Evolutionary conservation across 2,113 vertebrate genomes (phyloP).

Genomic region (Piprites chloris): DNA sequence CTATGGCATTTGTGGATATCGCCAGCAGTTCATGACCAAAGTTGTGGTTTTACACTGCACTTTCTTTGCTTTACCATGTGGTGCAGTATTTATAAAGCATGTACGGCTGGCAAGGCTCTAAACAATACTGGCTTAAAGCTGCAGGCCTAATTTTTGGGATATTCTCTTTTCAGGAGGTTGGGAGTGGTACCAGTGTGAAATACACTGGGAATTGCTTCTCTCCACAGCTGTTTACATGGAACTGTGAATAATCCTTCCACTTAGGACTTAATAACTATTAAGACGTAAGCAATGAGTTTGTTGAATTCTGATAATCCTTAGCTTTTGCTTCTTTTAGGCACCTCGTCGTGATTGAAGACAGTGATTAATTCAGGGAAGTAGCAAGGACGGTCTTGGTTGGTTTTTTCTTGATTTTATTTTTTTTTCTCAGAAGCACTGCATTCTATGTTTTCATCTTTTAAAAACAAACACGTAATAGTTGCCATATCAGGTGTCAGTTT

Average conservation of each 20-base stretch:
- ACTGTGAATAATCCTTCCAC: background rate
- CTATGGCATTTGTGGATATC: background rate
- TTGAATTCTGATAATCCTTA: background rate
- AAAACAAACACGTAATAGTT: background rate
- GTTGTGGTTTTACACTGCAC: background rate
- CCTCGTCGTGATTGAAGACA: background rate
- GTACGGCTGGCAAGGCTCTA: background rate
- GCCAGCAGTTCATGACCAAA: background rate
- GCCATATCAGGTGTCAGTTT: background rate
- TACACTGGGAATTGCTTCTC: background rate
- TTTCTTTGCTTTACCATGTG: background rate
- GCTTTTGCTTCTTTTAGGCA: background rate
- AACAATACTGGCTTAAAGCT: background rate
- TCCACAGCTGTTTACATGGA: background rate
- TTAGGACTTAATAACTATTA: background rate
- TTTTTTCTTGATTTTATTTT: background rate
- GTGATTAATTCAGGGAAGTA: background rate
- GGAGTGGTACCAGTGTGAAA: background rate
- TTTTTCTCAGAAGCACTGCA: background rate
- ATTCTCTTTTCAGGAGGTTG: background rate
- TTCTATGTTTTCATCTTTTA: background rate
- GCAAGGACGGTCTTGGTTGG: background rate
- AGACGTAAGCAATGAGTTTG: background rate
- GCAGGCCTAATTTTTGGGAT: background rate
- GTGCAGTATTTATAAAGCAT: background rate